Conservation (phyloP, 2,113 vertebrate species). For the Nycticryphes semicollaris region DNA sequence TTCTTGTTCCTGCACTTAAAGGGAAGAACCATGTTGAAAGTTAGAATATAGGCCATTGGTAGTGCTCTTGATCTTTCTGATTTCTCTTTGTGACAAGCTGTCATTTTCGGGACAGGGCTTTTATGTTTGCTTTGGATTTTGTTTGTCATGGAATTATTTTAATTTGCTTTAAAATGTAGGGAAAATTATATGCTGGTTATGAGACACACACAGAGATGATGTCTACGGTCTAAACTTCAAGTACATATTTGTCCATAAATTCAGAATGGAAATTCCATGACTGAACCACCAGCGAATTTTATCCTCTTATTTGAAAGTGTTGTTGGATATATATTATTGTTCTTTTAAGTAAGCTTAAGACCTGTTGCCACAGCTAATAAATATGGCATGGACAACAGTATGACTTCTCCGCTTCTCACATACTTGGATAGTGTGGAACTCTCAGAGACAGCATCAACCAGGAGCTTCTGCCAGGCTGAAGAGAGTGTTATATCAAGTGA, state of each 20-base stretch:
- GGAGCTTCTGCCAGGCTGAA: slow-evolving; percentile 34
- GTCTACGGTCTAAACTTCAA: background rate
- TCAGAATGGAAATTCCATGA: background rate
- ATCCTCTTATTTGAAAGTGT: background rate
- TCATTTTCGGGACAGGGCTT: background rate
- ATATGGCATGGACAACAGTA: background rate
- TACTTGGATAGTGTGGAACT: background rate
- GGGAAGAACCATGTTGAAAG: background rate
- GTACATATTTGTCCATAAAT: background rate
- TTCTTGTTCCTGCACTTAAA: background rate
- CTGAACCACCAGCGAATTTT: background rate
- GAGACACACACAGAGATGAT: background rate
- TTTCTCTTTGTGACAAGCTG: background rate
- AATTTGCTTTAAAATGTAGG: background rate
- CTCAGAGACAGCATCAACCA: background rate
- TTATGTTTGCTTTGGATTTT: background rate
- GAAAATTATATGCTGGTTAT: background rate
- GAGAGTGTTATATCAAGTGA: slow-evolving; percentile 67
- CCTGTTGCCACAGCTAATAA: background rate
- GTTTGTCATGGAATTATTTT: background rate
- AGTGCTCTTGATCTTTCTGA: background rate
- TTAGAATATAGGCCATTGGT: background rate
- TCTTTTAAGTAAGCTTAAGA: background rate
- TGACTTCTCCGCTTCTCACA: background rate
- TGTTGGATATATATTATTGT: background rate